Evolutionary conservation across 2,113 vertebrate species (phyloP).

Genomic region (Epinephelus cyanopodus): DNA sequence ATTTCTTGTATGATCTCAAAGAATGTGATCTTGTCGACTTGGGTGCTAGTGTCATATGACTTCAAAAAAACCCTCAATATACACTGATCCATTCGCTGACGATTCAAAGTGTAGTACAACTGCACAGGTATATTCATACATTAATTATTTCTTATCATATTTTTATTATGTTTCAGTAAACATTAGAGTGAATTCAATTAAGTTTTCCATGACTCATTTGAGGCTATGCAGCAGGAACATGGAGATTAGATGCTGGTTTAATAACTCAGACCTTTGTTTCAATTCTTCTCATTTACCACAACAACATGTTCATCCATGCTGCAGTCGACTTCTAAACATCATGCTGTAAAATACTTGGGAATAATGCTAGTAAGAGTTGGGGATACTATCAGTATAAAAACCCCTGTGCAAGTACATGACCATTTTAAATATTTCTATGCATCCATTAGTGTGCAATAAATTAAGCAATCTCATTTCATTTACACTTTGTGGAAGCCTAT

Average conservation of each 20-base stretch:
- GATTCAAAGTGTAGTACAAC: too few species aligned
- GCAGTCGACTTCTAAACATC: not conserved
- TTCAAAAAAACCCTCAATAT: not conserved
- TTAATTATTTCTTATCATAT: not conserved
- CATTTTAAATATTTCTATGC: not conserved
- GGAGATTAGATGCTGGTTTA: not conserved
- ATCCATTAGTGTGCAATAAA: too few species aligned
- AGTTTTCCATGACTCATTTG: not conserved
- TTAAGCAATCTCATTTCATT: not conserved
- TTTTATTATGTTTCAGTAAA: not conserved
- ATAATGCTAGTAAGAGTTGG: not conserved
- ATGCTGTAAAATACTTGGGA: not conserved
- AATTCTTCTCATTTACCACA: not conserved
- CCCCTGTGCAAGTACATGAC: not conserved
- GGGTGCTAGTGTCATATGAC: not conserved
- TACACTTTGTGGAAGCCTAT: not conserved
- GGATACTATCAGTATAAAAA: not conserved
- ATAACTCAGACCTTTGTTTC: conserved; percentile 15
- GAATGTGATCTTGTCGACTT: not conserved
- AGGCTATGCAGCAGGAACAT: not conserved
- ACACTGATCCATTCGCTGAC: too few species aligned
- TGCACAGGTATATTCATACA: too few species aligned
- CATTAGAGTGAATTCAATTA: not conserved
- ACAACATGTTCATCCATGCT: not conserved
- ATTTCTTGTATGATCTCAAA: not conserved